Evolutionary conservation across 2,888 invertebrate genomes (phyloP), one percentile per base, ranked within the genome.

Genomic region (Macrophya annulata): DNA sequence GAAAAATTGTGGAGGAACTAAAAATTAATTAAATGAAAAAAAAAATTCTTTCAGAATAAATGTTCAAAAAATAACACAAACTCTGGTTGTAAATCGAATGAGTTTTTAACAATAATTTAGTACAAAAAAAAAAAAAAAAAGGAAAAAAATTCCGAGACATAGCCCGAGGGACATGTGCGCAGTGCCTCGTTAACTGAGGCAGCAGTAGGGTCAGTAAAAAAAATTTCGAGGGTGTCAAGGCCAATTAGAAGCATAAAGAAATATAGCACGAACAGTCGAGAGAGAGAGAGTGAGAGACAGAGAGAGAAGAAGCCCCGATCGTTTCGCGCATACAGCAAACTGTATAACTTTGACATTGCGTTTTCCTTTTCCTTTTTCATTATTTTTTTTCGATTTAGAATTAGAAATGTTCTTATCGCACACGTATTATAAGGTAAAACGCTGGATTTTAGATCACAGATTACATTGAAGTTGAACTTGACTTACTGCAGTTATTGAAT

Each of bases 181-280:
- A 40, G 74, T 74, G 40, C 45, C 45, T 74, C 74, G 74, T 74
- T 74, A 74, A 25, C 62, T 37, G 68, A 37, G 25, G 68, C n/a
- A 21, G 25, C 62, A 21, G 62, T 48, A 62, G 83, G 83, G 68
- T 83, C 51, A 71, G 62, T 40, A 68, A 51, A 65, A 31, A 48
- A 51, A 51, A 48, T 71, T 40, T 59, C 48, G 43, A 48, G 65
- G 51, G 68, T 71, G 71, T 83, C 83, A 71, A 83, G 82, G 81
- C 77, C 81, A 79, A 79, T 62, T 83, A 74, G 37, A 85, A 79
- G 74, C 77, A 65, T 76, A 71, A 84, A 83, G 79, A 82, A 48
- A 62, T 77, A 77, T 25, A 48, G 17, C 77, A 62, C 25, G 25
- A 62, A 62, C 4, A 10, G 25, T 25, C 25, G 25, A 62, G 25